These are phyloP conservation scores for Sebastes vulpes DNA, from an alignment of 2,797 vertebrate genomes.

Conservation along the genomic window DNA sequence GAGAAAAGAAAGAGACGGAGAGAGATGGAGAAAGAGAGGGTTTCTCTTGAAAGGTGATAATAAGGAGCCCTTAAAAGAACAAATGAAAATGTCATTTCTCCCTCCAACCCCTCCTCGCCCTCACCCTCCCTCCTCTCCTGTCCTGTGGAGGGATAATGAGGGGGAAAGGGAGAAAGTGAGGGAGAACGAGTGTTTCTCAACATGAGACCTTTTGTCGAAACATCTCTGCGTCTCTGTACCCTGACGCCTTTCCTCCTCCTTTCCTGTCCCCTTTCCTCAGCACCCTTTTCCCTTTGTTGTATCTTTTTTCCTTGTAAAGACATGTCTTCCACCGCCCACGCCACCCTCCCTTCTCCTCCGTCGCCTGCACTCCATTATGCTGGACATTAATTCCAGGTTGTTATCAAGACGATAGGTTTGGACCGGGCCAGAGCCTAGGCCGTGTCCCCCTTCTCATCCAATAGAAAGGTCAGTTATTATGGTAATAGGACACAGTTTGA, in stretches of 20 bases:
- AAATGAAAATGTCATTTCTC: constrained; percentile 82
- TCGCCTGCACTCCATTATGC: constrained; percentile 46
- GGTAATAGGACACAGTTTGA: constrained; percentile 69
- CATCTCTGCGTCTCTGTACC: constrained; percentile 60
- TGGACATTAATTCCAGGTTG: constrained; percentile 65
- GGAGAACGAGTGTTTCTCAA: constrained; percentile 73
- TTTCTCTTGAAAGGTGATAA: constrained; percentile 83
- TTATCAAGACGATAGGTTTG: constrained; percentile 50
- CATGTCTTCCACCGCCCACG: constrained; percentile 28
- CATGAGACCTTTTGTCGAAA: constrained; percentile 77
- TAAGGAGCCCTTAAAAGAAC: constrained; percentile 81
- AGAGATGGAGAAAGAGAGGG: constrained; percentile 45
- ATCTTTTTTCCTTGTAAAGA: constrained; percentile 6
- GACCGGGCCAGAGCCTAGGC: constrained; percentile 26
- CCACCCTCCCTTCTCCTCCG: constrained; percentile 12
- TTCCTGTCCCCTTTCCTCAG: constrained; percentile 1
- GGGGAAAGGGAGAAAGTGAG: constrained; percentile 62
- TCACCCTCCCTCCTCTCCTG: constrained; percentile 1
- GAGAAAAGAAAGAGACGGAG: constrained; percentile 2
- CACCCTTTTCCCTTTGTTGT: constrained; percentile 21
- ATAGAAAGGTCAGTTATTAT: constrained; percentile 77
- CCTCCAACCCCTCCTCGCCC: not conserved
- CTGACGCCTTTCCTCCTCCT: constrained; percentile 43
- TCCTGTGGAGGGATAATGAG: constrained; percentile 76
- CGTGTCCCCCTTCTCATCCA: constrained; percentile 40